These are phyloP conservation scores for Sinocyclocheilus maitianheensis DNA, from an alignment of 2,113 vertebrate species.

Conservation along the genomic window DNA sequence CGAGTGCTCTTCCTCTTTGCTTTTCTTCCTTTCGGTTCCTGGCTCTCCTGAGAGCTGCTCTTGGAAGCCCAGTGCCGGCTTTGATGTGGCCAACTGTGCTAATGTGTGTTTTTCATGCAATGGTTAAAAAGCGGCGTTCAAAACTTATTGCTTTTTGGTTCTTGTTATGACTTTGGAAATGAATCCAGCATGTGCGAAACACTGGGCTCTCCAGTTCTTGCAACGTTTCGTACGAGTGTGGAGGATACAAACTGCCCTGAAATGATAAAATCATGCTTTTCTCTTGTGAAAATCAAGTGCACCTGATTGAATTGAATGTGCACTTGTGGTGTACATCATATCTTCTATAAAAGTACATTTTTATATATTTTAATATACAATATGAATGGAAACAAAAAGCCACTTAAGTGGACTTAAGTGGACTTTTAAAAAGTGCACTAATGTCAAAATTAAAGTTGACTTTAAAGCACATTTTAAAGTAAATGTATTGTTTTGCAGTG, in stretches of 20 bases:
- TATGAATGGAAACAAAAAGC: background rate
- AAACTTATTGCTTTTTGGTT: background rate
- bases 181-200: constrained; percentile 11
- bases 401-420: background rate
- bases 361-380: background rate
- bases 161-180: constrained; percentile 17
- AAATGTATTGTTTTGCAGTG: too few relatives aligned
- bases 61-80: constrained; percentile 56
- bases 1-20: background rate
- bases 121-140: constrained; percentile 25
- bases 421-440: background rate
- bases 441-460: background rate
- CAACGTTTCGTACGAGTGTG: background rate
- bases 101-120: constrained; percentile 54
- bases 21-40: background rate
- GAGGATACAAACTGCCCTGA: too few relatives aligned
- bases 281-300: background rate
- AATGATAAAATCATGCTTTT: background rate
- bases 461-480: too few relatives aligned
- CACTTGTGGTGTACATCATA: background rate
- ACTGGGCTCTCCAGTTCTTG: background rate
- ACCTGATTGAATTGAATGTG: background rate
- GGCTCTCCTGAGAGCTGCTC: constrained; percentile 37
- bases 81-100: constrained; percentile 68
- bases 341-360: background rate